Evolutionary conservation across 2,888 invertebrate genomes (phyloP), one percentile per base, ranked within the genome.

Genomic region (Podabrus alpinus): DNA sequence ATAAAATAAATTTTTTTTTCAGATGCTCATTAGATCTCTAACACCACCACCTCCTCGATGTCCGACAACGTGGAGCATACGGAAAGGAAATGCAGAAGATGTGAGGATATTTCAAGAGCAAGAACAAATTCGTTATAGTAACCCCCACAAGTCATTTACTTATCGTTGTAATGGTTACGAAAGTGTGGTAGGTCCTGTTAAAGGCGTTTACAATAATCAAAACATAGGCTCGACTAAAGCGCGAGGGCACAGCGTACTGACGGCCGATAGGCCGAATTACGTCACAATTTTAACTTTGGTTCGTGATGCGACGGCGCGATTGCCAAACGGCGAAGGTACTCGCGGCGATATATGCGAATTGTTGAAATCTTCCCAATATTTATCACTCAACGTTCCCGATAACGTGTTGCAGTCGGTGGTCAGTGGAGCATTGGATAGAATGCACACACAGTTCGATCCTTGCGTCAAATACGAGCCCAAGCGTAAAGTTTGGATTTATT

Each of bases 301-400:
- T n/a, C 90, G 97, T 45, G 98, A 98, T 88, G 96, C 98, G 0
- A 94, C 97, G 0, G 97, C 98, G 0, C 90, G 98, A 16, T 89
- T 98, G 80, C 98, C 98, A 0, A 97, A 97, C 86, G 97, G 98
- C 0, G 97, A 97, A 88, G 98, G 97, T 13, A 96, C 97, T 0
- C 88, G 97, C 1, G 94, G 95, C 1, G 97, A 98, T 83, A 96
- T 98, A 72, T 95, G 97, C 83, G 96, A 96, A 82, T 88, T 98
- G 77, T 88, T 98, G 70, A 91, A 91, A 83, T 90, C 90, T 85
- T 91, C 91, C 0, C 91, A 92, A 80, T 92, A 90, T 87, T 89
- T 92, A 80, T 87, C 89, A 5, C 86, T 88, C 15, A 88, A 88
- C 71, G 88, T 88, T 3, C 85, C 87, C 0, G 94, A 94, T 80